phyloP scores from a whole-genome alignment of 2,888 invertebrate species.

The Ptychoptera contaminata region DNA sequence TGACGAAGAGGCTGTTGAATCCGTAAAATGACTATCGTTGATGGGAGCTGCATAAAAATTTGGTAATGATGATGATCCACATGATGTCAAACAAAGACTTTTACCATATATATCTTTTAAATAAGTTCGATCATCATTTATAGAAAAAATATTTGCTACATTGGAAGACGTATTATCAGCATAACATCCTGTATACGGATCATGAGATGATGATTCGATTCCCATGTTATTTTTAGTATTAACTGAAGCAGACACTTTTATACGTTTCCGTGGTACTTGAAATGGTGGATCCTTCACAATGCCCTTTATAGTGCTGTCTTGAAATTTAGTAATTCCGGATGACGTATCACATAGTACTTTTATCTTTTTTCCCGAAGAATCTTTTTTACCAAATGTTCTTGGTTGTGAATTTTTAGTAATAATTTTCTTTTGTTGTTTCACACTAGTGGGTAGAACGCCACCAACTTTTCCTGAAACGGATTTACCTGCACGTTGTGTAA shows the following conservation, averaged over 20 bases:
- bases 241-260: background rate
- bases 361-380: background rate
- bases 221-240: background rate
- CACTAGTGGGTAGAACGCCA: background rate
- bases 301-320: background rate
- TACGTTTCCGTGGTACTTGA: slow-evolving; percentile 4
- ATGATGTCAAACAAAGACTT: too few relatives aligned
- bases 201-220: background rate
- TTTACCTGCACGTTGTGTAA: background rate
- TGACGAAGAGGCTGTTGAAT: too few relatives aligned
- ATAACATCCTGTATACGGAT: background rate
- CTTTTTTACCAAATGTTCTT: slow-evolving; percentile 2
- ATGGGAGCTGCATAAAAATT: too few relatives aligned
- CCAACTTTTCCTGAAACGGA: background rate
- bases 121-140: too few relatives aligned
- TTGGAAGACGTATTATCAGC: background rate
- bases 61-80: too few relatives aligned
- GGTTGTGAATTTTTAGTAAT: background rate
- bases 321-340: background rate
- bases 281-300: background rate
- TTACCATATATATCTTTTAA: too few relatives aligned
- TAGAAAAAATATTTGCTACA: background rate
- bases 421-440: background rate
- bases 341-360: slow-evolving; percentile 2
- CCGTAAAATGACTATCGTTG: too few relatives aligned